Conservation (phyloP, 2,888 invertebrate genomes). For the Cerastoderma edule region DNA sequence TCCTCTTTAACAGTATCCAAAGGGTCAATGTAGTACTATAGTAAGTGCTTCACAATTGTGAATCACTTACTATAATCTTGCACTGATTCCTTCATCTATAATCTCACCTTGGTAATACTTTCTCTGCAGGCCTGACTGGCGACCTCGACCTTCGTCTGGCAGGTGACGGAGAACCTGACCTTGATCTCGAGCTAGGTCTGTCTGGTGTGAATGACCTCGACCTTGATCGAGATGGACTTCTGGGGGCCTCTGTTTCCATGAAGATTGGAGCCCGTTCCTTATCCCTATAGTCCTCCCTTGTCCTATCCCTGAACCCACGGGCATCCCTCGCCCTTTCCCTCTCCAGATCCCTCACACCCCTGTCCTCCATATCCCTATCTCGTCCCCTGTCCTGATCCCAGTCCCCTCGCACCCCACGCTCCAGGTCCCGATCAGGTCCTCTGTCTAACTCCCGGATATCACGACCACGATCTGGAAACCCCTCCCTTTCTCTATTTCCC, state of each 20-base stretch:
- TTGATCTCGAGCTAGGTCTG: conserved; percentile 47
- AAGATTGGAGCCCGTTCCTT: conserved; percentile 57
- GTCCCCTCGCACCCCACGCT: conserved; percentile 33
- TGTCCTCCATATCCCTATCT: conserved; percentile 34
- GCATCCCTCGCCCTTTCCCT: conserved; percentile 32
- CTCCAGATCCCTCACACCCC: conserved; percentile 15
- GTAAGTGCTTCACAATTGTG: no score
- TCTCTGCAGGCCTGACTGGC: conserved; percentile 11
- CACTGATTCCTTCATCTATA: no score
- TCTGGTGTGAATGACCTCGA: conserved; percentile 57
- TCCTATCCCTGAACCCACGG: conserved; percentile 51
- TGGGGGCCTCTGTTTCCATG: conserved; percentile 60
- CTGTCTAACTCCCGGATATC: conserved; percentile 21
- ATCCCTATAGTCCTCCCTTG: conserved; percentile 58
- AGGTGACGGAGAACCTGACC: conserved; percentile 59
- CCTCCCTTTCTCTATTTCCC: conserved; percentile 28
- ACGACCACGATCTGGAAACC: conserved; percentile 5
- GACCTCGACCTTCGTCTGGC: conserved; percentile 6
- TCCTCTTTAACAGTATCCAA: no score
- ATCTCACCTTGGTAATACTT: conserved; percentile 11
- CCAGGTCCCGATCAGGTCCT: conserved; percentile 33
- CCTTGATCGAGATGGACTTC: conserved; percentile 65
- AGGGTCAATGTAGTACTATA: no score
- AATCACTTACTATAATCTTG: no score
- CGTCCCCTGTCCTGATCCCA: conserved; percentile 37